Base-by-base conservation (phyloP, 2,888 invertebrate species). In the Odontocolon sp. region DNA sequence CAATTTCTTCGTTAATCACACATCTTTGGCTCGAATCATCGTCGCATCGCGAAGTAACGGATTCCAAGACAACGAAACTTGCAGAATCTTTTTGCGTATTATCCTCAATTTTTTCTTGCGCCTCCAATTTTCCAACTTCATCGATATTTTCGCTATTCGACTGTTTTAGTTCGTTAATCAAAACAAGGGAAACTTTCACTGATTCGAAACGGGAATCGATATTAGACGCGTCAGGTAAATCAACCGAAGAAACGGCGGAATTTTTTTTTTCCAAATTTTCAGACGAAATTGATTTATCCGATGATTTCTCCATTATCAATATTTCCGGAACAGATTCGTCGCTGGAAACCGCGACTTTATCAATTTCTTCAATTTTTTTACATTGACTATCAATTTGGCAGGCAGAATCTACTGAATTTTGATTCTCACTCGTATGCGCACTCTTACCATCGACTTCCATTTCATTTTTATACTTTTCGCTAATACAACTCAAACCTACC, bases 401-500 rank as follows among this genome's bases (percentile, higher is more conserved):
- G 21, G 33, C 4, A 3, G 61, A 3, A 26, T 61, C 63, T 3
- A 54, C 61, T 16, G 52, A 23, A 50, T 26, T 47, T n/a, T 63
- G 70, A 21, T 78, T 71, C 14, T 6, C 70, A 23, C 21, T 28
- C 21, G 11, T 47, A 45, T 45, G 54, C 59, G 42, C 59, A 28
- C 31, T 36, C 72, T 69, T 69, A 45, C 63, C 73, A 40, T 77
- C 75, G 61, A 70, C 59, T 28, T 61, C 68, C 61, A 63, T 71
- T 31, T 71, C 68, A 21, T 67, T 47, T 9, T 63, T 54, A 21
- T 56, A 61, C 45, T 84, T 83, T 72, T 81, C 81, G 79, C 80
- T 80, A 78, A 77, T 73, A 73, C 80, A 83, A 78, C 64, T 61
- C 52, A 79, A 79, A 84, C 87, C 88, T 88, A 88, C 87, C 87